These are phyloP conservation scores for Melanogrammus aeglefinus DNA, from an alignment of 2,797 vertebrate species.

Conservation along the genomic window DNA sequence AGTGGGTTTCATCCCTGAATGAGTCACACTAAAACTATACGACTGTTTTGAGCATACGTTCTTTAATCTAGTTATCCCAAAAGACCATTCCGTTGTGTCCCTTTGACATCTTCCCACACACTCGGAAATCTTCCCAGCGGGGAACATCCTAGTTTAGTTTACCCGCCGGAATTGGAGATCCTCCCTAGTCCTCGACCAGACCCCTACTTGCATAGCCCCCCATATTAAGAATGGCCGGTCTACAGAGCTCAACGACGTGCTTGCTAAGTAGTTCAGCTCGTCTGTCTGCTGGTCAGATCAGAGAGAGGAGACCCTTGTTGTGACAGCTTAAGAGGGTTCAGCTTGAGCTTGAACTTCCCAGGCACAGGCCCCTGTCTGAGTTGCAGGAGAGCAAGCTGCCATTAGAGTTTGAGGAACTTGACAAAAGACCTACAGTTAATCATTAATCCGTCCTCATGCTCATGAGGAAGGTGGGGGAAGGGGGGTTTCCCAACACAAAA, in stretches of 20 bases:
- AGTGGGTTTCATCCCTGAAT: not conserved
- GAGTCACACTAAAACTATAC: not conserved
- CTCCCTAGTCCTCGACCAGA: not conserved
- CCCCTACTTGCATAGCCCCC: not conserved
- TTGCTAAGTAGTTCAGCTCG: not conserved
- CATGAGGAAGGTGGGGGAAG: not conserved
- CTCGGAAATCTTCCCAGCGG: not conserved
- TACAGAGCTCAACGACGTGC: not conserved
- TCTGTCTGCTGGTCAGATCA: not conserved
- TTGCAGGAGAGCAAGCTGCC: not conserved
- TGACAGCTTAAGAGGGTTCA: not conserved
- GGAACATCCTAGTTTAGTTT: too few relatives aligned
- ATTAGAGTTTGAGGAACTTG: slow-evolving; percentile 5
- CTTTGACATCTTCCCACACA: not conserved
- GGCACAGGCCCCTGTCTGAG: not conserved
- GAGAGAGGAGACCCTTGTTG: not conserved
- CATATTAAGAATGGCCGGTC: not conserved
- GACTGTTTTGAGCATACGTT: not conserved
- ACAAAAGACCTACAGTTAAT: slow-evolving; percentile 19
- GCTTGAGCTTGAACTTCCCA: not conserved
- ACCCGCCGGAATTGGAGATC: too few relatives aligned
- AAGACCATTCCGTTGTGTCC: not conserved
- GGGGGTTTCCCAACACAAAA: slow-evolving; percentile 9
- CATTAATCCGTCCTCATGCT: slow-evolving; percentile 10
- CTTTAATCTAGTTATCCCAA: not conserved